phyloP scores from a whole-genome alignment of 2,888 invertebrate genomes.

The Eupithecia centaureata region DNA sequence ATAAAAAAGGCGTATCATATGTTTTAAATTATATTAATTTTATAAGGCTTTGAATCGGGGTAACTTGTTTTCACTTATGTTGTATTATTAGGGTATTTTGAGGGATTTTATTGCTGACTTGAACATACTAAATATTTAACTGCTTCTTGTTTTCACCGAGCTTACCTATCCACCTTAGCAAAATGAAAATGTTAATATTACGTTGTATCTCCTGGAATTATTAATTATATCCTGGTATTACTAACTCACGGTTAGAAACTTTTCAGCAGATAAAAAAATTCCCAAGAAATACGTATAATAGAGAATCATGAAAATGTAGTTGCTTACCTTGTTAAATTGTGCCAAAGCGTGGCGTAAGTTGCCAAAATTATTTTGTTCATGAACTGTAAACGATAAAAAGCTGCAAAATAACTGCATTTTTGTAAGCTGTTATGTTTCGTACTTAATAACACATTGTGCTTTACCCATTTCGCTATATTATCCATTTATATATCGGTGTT shows the following conservation, averaged over 20 bases:
- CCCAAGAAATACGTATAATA: background rate
- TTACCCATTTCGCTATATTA: conserved; percentile 14
- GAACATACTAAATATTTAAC: background rate
- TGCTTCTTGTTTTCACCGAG: background rate
- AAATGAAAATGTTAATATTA: background rate
- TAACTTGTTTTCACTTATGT: too few species aligned
- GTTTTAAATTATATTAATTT: too few species aligned
- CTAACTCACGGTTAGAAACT: background rate
- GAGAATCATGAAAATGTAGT: background rate
- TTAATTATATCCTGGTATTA: background rate
- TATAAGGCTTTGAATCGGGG: too few species aligned
- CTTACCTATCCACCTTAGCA: background rate
- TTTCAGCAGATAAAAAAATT: background rate
- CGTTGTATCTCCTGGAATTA: background rate
- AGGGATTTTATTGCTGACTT: too few species aligned
- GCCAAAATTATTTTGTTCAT: background rate
- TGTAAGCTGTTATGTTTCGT: background rate
- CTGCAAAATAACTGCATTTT: conserved; percentile 5
- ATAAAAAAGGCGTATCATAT: too few species aligned
- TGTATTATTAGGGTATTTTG: too few species aligned
- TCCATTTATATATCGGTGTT: conserved; percentile 23
- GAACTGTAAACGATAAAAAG: background rate
- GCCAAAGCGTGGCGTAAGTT: background rate
- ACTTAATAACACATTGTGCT: conserved; percentile 9
- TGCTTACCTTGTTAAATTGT: background rate